phyloP scores from a whole-genome alignment of 1,140 invertebrate species.

The silkworm (Bombyx mori) region ASM3026992v2 NC_085109.1:1751001-1751500 shows the following conservation, averaged over 20 bases:
- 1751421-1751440: no score
- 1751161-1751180: constrained; percentile 68
- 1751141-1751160: constrained; percentile 72
- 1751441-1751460: no score
- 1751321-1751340: constrained; percentile 66
- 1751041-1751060: no score
- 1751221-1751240: constrained; percentile 79
- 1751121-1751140: no score
- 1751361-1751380: constrained; percentile 70
- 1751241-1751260: constrained; percentile 79
- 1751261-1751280: constrained; percentile 55
- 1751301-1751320: constrained; percentile 55
- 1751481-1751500: no score
- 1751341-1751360: constrained; percentile 58
- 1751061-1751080: no score
- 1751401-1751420: constrained; percentile 1
- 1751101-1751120: no score
- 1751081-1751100: no score
- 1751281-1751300: constrained; percentile 31
- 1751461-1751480: no score
- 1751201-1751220: constrained; percentile 77
- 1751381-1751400: constrained; percentile 65
- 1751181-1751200: constrained; percentile 73
- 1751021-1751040: no score
- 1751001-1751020: no score